Conservation (phyloP, 2,888 invertebrate genomes). For the Agonopterix arenella region DNA sequence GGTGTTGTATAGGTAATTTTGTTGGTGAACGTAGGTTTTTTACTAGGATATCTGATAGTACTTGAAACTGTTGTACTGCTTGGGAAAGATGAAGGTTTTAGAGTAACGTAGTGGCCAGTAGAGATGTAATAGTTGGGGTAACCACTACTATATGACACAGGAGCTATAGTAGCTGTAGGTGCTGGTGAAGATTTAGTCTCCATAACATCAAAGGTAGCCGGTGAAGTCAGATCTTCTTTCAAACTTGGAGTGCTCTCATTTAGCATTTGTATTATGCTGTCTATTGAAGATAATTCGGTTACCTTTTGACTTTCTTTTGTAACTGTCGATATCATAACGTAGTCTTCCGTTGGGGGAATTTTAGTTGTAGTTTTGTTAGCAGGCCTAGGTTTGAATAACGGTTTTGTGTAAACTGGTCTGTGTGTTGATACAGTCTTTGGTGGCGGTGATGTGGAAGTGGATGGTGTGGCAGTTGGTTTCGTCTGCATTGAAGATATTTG, state of each 20-base stretch:
- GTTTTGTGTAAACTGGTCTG: slow-evolving; percentile 60
- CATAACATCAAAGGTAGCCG: slow-evolving; percentile 31
- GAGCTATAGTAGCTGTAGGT: slow-evolving; percentile 37
- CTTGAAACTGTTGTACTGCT: slow-evolving; percentile 9
- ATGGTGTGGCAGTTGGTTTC: slow-evolving; percentile 54
- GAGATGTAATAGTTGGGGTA: slow-evolving; percentile 46
- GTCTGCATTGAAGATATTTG: slow-evolving; percentile 70
- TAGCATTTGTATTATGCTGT: slow-evolving; percentile 80
- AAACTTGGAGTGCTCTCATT: slow-evolving; percentile 69
- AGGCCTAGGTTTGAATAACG: slow-evolving; percentile 76
- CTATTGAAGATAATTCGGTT: slow-evolving; percentile 58
- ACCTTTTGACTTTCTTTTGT: slow-evolving; percentile 64
- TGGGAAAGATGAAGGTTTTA: slow-evolving; percentile 49
- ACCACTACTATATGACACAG: slow-evolving; percentile 45
- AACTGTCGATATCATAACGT: slow-evolving; percentile 75
- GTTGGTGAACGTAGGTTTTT: slow-evolving; percentile 29
- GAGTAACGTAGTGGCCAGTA: slow-evolving; percentile 61
- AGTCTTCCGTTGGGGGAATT: slow-evolving; percentile 64
- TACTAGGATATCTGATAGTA: slow-evolving; percentile 20
- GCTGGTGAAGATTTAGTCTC: slow-evolving; percentile 62
- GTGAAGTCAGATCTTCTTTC: slow-evolving; percentile 48
- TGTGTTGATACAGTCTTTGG: slow-evolving; percentile 58
- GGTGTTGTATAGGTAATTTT: slow-evolving; percentile 38
- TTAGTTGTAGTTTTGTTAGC: slow-evolving; percentile 21
- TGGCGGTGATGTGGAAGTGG: slow-evolving; percentile 40